A percentile compares a stretch with the other conserved stretches of the same genome.
Evolutionary conservation across 2,888 invertebrate species (phyloP).

Genomic region (Cephonodes hylas): DNA sequence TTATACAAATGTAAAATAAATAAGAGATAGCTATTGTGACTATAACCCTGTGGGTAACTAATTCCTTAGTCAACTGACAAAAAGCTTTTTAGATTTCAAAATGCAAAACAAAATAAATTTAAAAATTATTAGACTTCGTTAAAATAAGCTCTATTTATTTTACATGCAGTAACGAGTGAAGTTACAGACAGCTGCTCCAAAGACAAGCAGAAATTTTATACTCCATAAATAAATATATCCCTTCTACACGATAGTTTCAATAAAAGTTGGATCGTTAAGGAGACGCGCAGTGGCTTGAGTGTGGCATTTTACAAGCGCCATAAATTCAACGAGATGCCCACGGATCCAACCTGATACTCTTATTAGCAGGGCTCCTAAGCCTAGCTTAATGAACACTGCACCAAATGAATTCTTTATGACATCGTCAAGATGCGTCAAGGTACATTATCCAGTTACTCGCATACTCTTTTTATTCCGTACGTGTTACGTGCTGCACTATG

Average conservation of each 20-base stretch:
- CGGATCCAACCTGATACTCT: constrained; percentile 33
- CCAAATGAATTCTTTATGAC: constrained; percentile 12
- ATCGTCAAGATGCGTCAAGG: background rate
- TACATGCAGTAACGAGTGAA: background rate
- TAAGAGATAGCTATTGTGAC: too few species aligned
- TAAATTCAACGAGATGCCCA: constrained; percentile 35
- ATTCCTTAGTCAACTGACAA: too few species aligned
- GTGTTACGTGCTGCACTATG: background rate
- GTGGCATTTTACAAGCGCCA: constrained; percentile 29
- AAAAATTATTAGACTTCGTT: too few species aligned
- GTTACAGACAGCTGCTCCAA: too few species aligned
- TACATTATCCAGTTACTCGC: background rate
- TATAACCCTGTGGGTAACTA: too few species aligned
- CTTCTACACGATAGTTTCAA: background rate
- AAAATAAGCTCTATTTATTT: background rate
- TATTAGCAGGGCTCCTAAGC: constrained; percentile 36
- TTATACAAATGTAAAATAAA: too few species aligned
- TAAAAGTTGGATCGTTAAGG: constrained; percentile 1
- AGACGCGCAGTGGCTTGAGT: background rate
- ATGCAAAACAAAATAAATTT: too few species aligned
- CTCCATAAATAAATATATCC: background rate
- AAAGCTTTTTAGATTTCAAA: too few species aligned
- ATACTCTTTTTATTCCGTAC: background rate
- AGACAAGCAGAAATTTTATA: background rate
- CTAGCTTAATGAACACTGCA: constrained; percentile 40